Evolutionary conservation across 1,140 invertebrate genomes (phyloP).

Genomic region (Lepidotrigona ventralis): DNA sequence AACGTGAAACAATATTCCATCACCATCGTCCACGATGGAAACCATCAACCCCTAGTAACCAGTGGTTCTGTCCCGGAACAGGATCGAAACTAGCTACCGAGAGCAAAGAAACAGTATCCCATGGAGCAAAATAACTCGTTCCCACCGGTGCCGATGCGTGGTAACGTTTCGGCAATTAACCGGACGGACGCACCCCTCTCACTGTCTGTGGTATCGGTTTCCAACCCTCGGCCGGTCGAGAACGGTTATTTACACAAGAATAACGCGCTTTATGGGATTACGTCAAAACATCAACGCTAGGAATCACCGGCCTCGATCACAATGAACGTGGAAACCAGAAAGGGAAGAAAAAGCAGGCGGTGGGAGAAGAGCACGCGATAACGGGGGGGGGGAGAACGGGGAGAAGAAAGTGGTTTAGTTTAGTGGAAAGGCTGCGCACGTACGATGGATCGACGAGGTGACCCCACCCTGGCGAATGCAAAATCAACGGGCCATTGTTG

Average conservation of each 20-base stretch:
- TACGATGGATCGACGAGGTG: not conserved
- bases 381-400: constrained; percentile 16
- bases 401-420: constrained; percentile 8
- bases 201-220: constrained; percentile 58
- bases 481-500: constrained; percentile 70
- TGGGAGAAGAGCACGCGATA: not conserved
- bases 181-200: constrained; percentile 23
- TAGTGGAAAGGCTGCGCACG: constrained; percentile 25
- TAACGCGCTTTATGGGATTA: constrained; percentile 76
- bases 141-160: constrained; percentile 40
- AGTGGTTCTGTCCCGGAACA: not conserved
- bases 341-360: constrained; percentile 24
- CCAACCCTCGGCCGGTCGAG: constrained; percentile 41
- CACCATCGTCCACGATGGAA: no score
- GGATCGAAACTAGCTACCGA: not conserved
- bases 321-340: constrained; percentile 27
- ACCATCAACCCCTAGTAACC: no score
- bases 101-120: not conserved
- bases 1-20: not conserved
- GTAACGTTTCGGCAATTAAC: constrained; percentile 68
- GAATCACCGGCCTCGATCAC: constrained; percentile 46
- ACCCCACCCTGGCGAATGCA: constrained; percentile 49
- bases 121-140: constrained; percentile 1
- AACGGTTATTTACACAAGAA: constrained; percentile 74
- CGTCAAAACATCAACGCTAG: constrained; percentile 73